Percentiles rank a stretch among this genome's conserved stretches.
phyloP scores from a whole-genome alignment of 1,140 invertebrate species.

The Leptoteleia sp. region DNA sequence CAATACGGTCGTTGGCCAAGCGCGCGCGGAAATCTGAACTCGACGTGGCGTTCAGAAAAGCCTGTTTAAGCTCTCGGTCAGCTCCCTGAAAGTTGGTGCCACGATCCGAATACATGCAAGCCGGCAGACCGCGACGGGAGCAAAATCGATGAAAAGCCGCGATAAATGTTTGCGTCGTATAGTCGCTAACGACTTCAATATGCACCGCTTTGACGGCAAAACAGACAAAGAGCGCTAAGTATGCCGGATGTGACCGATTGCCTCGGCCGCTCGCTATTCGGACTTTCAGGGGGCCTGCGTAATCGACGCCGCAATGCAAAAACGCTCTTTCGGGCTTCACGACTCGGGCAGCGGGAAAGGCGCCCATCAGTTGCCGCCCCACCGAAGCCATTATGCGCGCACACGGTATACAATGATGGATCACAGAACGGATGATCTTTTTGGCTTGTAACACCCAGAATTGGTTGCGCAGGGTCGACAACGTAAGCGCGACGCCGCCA shows the following conservation, averaged over 20 bases:
- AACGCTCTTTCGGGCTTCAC: not conserved
- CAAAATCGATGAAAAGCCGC: constrained; percentile 21
- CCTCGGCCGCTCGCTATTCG: constrained; percentile 1
- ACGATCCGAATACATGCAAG: constrained; percentile 1
- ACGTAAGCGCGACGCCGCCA: too few relatives aligned
- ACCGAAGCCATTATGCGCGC: not conserved
- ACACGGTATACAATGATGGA: too few relatives aligned
- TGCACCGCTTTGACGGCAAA: too few relatives aligned
- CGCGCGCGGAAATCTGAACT: not conserved
- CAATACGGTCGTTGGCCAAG: not conserved
- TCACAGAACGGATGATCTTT: too few relatives aligned
- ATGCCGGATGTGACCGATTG: not conserved
- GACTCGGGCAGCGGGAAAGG: constrained; percentile 9
- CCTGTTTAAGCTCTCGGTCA: not conserved
- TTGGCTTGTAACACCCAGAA: too few relatives aligned
- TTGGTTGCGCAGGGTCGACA: too few relatives aligned
- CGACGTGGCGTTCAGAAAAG: not conserved
- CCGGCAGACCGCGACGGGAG: constrained; percentile 3
- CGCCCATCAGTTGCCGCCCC: constrained; percentile 12
- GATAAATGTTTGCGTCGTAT: constrained; percentile 1
- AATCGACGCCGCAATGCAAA: constrained; percentile 15
- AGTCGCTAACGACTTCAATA: constrained; percentile 20
- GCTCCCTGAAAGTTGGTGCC: constrained; percentile 25
- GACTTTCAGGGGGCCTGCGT: constrained; percentile 1
- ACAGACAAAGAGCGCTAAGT: too few relatives aligned